phyloP scores from a whole-genome alignment of 1,140 invertebrate genomes.

The Pogonognathellus flavescens region DNA sequence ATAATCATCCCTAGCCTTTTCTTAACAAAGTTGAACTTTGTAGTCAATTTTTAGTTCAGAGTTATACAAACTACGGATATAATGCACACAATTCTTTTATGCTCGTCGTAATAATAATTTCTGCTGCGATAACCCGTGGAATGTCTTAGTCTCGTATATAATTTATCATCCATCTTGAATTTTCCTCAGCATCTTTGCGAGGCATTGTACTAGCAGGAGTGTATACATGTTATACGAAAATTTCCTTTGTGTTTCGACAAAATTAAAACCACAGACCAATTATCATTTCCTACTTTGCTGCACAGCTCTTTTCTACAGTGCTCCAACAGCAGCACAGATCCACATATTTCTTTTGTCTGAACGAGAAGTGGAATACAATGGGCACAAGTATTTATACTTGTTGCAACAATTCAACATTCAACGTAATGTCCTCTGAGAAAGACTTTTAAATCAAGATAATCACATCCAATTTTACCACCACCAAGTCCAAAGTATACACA shows the following conservation, averaged over 20 bases:
- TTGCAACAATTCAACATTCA: slow-evolving; percentile 43
- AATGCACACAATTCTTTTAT: no score
- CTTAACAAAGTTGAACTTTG: not conserved
- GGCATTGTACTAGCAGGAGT: not conserved
- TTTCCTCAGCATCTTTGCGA: not conserved
- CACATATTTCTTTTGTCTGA: slow-evolving; percentile 40
- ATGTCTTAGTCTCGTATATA: not conserved
- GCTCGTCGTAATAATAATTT: slow-evolving; percentile 1
- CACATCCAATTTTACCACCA: slow-evolving; percentile 49
- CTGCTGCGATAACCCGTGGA: not conserved
- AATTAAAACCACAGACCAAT: slow-evolving; percentile 50
- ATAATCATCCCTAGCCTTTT: not conserved
- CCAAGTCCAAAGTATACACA: slow-evolving; percentile 28
- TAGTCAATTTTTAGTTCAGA: not conserved
- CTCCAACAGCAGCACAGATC: not conserved
- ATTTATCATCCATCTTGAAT: not conserved
- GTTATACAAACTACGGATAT: no score
- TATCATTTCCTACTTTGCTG: slow-evolving; percentile 42
- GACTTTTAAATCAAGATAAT: slow-evolving; percentile 41
- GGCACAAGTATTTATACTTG: slow-evolving; percentile 45
- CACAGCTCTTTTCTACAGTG: not conserved
- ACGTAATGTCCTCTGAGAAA: slow-evolving; percentile 17
- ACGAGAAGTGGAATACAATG: slow-evolving; percentile 11
- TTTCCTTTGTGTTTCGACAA: slow-evolving; percentile 38
- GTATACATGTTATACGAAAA: slow-evolving; percentile 1